These are phyloP conservation scores for Colius striatus DNA, from an alignment of 2,113 vertebrate species.

Conservation along the genomic window DNA sequence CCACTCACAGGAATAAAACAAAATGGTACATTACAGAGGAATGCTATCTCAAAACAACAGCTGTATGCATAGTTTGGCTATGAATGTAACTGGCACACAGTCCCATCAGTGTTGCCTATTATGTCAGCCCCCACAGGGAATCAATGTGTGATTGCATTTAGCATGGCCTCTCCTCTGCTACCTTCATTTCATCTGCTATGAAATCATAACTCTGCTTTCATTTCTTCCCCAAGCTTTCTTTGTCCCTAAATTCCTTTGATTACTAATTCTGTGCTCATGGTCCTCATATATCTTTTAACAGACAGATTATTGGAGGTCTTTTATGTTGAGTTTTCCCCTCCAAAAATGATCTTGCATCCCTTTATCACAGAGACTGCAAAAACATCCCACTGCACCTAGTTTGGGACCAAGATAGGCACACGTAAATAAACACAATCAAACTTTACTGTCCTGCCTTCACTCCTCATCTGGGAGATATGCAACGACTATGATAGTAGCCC, in stretches of 20 bases:
- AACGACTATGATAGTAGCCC: neutral
- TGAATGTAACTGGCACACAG: neutral
- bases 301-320: neutral
- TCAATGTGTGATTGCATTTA: neutral
- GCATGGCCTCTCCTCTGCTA: neutral
- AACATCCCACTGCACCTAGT: neutral
- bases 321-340: neutral
- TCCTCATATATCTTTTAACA: neutral
- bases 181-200: neutral
- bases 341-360: neutral
- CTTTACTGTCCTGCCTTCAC: neutral
- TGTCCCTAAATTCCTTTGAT: neutral
- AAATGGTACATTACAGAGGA: slow-evolving; percentile 41
- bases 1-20: slow-evolving; percentile 20
- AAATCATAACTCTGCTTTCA: neutral
- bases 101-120: neutral
- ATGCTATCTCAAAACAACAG: slow-evolving; percentile 59
- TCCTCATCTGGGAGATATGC: neutral
- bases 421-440: neutral
- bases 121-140: neutral
- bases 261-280: neutral
- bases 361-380: neutral
- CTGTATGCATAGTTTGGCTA: slow-evolving; percentile 10
- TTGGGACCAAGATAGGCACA: neutral
- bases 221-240: neutral